Evolutionary conservation across 2,888 invertebrate species (phyloP), one percentile per base, ranked within the genome.

Genomic region (Exocentrus adspersus): DNA sequence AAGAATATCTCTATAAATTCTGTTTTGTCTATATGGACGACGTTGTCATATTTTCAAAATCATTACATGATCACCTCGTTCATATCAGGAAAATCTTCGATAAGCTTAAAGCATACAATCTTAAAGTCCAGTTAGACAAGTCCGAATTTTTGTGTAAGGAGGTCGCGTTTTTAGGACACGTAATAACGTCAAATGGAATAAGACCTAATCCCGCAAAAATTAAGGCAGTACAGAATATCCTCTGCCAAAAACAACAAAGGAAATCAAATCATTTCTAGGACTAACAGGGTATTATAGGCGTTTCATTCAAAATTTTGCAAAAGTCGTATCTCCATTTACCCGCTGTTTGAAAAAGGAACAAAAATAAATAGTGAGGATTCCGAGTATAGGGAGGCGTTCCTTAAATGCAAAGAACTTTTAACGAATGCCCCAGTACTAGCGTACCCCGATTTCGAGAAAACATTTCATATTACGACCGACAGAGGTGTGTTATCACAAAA

Each of bases 201-300:
- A 76, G 69, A 57, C 78, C 79, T 5, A 77, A 79, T 52, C 77
- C 78, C 0, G 67, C 70, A 0, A 79, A 80, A 69, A 75, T 76
- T 3, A 43, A 67, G 30, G 24, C 3, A 24, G 24, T 24, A 5
- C 24, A 24, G 24, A 24, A 24, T 24, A 24, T 24, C 24, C 68
- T 1, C 46, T 71, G 2, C 68, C 69, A 12, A 63, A 64, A 54
- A 69, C 64, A 4, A 70, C 73, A 4, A 77, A 75, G 60, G 67
- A 77, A 61, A 74, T 78, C 3, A 75, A 76, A 73, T 60, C 61
- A 20, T 24, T 24, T 24, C 24, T 24, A 24, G 24, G 24, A 24
- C 7, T 24, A 7, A 7, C 7, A 7, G 24, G 24, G 7, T 24
- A 24, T 24, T 5, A 24, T 24, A 24, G 24, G 24, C 24, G 24